phyloP scores from a whole-genome alignment of 2,113 vertebrate species.

The Oceanites oceanicus region DNA sequence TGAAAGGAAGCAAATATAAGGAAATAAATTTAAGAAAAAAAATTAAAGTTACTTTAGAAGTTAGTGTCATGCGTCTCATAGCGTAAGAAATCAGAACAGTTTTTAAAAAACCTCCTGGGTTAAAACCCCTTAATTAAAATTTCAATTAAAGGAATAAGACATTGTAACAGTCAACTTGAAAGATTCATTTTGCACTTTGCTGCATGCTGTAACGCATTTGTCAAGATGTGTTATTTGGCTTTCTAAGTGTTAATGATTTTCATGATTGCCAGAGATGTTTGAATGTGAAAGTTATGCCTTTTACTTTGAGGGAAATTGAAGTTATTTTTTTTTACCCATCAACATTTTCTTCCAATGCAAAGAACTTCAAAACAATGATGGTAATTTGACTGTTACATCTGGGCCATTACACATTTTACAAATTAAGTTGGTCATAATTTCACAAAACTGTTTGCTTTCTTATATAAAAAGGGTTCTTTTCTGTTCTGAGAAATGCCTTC shows the following conservation, averaged over 20 bases:
- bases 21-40: not conserved
- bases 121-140: constrained; percentile 11
- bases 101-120: not conserved
- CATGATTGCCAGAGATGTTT: not conserved
- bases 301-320: not conserved
- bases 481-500: not conserved
- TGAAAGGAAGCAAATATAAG: not conserved
- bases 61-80: not conserved
- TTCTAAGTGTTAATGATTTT: constrained; percentile 47
- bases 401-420: not conserved
- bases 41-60: not conserved
- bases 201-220: not conserved
- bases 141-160: constrained; percentile 16
- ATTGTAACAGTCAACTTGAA: not conserved
- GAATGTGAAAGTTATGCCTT: not conserved
- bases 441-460: not conserved
- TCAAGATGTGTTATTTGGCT: not conserved
- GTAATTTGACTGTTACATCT: not conserved
- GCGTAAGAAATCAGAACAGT: not conserved
- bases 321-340: not conserved
- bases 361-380: not conserved
- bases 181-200: not conserved
- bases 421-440: not conserved
- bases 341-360: not conserved
- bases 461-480: not conserved